Evolutionary conservation across 2,113 vertebrate species (phyloP), one percentile per base, ranked within the genome.

Genomic region (Steatornis caripensis): DNA sequence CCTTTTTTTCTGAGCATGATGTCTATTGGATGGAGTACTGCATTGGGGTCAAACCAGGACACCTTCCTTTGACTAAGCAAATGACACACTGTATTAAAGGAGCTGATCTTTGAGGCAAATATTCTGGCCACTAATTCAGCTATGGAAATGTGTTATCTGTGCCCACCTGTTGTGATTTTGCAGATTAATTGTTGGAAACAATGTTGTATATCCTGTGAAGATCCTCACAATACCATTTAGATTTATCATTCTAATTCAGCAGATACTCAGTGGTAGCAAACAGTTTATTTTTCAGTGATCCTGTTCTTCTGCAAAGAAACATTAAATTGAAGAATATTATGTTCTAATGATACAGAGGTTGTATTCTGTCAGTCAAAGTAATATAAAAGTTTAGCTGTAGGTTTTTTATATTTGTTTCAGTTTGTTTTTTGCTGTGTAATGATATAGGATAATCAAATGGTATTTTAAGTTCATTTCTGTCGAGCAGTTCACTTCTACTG

Each of bases 361-460:
- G 15, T 54, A 70, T 64, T 54, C 20, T 84, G 39, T 68, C 55
- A 64, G 16, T 43, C 55, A 83, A 74, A 58, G 19, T 17, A 64
- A 5, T 54, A 93, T 43, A 37, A 41, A 4, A 46, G 20, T 53
- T 79, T n/a, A 39, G 15, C 20, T 58, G 34, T n/a, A 20, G 34
- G 6, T 7, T 53, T 83, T 53, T 51, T 57, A 6, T 30, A 43
- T 71, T 34, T 83, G 36, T 34, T 61, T 92, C 26, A 37, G n/a
- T 64, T 68, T 64, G 60, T 2, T 1, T 45, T 83, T 79, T 45
- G 18, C 37, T 48, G 13, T 45, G 10, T 43, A 61, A 66, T 66
- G 26, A 5, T 3, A 13, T 0, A 6, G 7, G 57, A 17, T 55
- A 65, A 72, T 26, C 0, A 1, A 69, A 22, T n/a, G 9, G 4